phyloP scores from a whole-genome alignment of 2,797 vertebrate genomes.

The Pangasius sanitwongsei region DNA sequence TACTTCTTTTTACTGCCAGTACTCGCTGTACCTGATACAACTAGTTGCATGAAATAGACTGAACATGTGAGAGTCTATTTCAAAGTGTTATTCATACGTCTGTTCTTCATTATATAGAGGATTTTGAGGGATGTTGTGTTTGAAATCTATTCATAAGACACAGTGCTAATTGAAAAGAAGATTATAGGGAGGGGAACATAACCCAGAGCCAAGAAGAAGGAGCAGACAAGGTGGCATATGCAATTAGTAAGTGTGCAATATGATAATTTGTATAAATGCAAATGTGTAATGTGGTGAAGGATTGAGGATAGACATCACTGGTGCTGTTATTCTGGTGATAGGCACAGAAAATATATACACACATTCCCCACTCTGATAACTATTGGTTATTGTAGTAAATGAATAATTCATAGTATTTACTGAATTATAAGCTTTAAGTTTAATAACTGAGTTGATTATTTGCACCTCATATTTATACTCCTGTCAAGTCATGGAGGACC shows the following conservation, averaged over 20 bases:
- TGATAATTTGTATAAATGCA: background rate
- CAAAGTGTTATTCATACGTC: background rate
- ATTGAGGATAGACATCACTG: background rate
- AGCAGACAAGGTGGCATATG: background rate
- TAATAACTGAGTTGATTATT: background rate
- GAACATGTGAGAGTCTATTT: background rate
- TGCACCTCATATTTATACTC: background rate
- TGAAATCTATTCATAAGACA: background rate
- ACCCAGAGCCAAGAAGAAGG: background rate
- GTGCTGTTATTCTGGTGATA: background rate
- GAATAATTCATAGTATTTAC: background rate
- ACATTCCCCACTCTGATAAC: background rate
- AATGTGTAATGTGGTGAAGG: background rate
- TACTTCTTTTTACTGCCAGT: background rate
- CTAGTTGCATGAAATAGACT: background rate
- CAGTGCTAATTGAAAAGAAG: background rate
- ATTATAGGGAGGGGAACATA: background rate
- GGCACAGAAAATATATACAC: background rate
- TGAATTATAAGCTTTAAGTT: background rate
- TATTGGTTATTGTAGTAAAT: background rate
- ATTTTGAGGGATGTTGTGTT: background rate
- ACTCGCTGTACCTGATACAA: background rate
- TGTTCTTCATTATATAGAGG: background rate
- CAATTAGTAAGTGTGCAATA: background rate
- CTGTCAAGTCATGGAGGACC: background rate